Base-by-base conservation (phyloP, 35 echinoderm and acorn worm species). In the Eucidaris tribuloides region DNA sequence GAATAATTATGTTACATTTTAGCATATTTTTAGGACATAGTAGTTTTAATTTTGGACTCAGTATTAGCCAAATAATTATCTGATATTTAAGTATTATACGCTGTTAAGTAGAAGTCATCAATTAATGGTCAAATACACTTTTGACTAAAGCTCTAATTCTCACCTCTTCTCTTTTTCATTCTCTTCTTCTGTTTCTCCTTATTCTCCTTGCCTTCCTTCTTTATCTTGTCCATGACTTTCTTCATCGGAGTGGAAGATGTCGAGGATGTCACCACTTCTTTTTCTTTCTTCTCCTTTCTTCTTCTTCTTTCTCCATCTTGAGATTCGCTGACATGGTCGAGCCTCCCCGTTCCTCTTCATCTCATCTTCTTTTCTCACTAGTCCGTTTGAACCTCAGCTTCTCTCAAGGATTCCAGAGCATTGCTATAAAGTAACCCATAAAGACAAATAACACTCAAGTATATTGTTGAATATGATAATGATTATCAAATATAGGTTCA, bases 111-210 rank as follows among this genome's bases (percentile, higher is more conserved):
- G n/a, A n/a, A n/a, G n/a, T n/a, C 79, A 19, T 81, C 19, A 32
- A 32, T 25, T 81, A 58, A 60, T 13, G 20, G 34, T 59, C 25
- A 20, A 23, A 77, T 45, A 42, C 20, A 48, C 5, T 44, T 17
- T 24, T 77, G 46, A 38, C 17, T 48, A 49, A 4, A 52, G 24
- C 5, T 30, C 30, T 23, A 71, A 14, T 40, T 46, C 79, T 78
- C 45, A 97, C 94, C 87, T 82, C 91, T 95, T 79, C 87, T 90
- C 64, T 82, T 96, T n/a, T 85, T 81, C 41, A 81, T 82, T 78
- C 87, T 96, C 78, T 96, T 96, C 24, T 11, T 87, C 64, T 94
- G 70, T 29, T 91, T 81, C 62, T 86, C 79, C 65, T 94, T 94
- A 49, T 83, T 84, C 79, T 86, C 86, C 27, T 94, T 88, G 71